phyloP scores from a whole-genome alignment of 2,888 invertebrate genomes.

The Ditula angustiorana region DNA sequence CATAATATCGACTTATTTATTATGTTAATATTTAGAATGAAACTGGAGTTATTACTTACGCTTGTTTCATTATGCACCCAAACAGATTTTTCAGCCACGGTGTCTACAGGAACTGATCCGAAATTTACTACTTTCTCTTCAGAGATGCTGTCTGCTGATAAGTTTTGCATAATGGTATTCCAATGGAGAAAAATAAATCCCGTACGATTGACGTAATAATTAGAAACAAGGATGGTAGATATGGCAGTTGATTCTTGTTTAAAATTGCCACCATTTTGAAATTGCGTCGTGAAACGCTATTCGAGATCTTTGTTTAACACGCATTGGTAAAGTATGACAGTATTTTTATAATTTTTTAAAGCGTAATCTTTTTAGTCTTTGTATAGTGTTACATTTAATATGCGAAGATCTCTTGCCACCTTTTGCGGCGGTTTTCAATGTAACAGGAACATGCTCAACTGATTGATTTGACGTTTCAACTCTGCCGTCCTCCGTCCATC shows the following conservation, averaged over 20 bases:
- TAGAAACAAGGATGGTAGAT: not conserved
- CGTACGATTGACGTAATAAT: not conserved
- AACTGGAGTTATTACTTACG: too few species aligned
- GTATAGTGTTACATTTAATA: not conserved
- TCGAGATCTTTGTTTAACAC: not conserved
- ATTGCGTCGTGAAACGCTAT: not conserved
- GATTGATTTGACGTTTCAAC: slow-evolving; percentile 29
- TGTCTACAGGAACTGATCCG: slow-evolving; percentile 68
- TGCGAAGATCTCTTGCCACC: too few species aligned
- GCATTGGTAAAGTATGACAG: too few species aligned
- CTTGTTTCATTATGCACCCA: slow-evolving; percentile 66
- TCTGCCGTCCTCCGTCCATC: slow-evolving; percentile 9
- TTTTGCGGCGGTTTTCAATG: not conserved
- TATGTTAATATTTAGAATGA: too few species aligned
- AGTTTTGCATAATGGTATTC: slow-evolving; percentile 48
- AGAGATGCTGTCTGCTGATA: slow-evolving; percentile 58
- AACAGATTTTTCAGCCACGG: slow-evolving; percentile 60
- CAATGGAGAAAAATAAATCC: not conserved
- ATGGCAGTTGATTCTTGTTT: not conserved
- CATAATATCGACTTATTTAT: too few species aligned
- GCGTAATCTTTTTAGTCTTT: too few species aligned
- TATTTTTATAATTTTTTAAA: not conserved
- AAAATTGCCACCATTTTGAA: slow-evolving; percentile 25
- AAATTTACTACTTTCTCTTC: slow-evolving; percentile 68
- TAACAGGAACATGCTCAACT: not conserved